Base-by-base conservation (phyloP, 2,888 invertebrate species). In the Bugulina stolonifera region DNA sequence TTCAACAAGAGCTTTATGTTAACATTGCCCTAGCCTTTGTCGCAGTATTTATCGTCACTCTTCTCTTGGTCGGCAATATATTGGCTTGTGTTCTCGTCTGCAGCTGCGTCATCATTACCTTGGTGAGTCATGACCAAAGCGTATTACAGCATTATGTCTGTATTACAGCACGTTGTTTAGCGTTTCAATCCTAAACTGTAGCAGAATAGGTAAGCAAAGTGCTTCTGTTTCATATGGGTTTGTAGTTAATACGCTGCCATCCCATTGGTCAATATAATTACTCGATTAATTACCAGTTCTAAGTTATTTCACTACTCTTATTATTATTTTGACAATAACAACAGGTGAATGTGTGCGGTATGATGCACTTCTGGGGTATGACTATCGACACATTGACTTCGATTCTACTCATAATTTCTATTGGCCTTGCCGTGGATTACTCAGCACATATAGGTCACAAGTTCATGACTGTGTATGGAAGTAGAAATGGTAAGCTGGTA, bases 401-500 rank as follows among this genome's bases (percentile, higher is more conserved):
- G 80, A 91, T 93, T 72, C 91, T 90, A 35, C 85, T 93, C 18
- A 91, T 92, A 79, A 85, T 93, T 43, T 91, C 91, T 1, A 90
- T 92, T 74, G 93, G 93, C 71, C 86, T 93, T 71, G 91, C 92
- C 79, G 91, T 93, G 0, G 93, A 93, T 83, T 93, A 92, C 78
- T 91, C 92, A 0, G 86, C 86, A 0, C 87, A 87, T 77, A 80
- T 87, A 57, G 87, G 91, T 0, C 92, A 92, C 80, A 90, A 91
- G 1, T 93, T 92, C 82, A 87, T 93, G 77, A 90, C 90, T 0
- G 83, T 86, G 25, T 85, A 87, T 57, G 85, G 87, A n/a, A 87
- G 88, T 23, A 82, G 83, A 25, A 80, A 85, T 73, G 83, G 87
- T 74, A 80, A 78, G 74, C 72, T 22, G n/a, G n/a, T n/a, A n/a